phyloP scores from a whole-genome alignment of 2,797 vertebrate species.

The Rhabdomys pumilio region DNA sequence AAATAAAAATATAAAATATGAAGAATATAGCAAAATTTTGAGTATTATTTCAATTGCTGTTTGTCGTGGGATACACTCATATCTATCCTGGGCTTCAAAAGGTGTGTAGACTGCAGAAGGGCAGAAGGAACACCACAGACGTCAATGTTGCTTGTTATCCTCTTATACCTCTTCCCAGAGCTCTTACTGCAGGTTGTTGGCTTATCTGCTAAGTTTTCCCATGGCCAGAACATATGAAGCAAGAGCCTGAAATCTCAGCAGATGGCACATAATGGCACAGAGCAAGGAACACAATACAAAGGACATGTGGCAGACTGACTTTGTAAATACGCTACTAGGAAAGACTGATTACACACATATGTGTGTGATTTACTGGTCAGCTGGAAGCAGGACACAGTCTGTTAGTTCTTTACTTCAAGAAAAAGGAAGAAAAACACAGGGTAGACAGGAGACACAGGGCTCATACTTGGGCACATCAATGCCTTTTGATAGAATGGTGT shows the following conservation, averaged over 20 bases:
- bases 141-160: neutral
- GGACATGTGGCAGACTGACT: constrained; percentile 53
- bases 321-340: constrained; percentile 9
- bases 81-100: neutral
- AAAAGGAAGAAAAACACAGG: neutral
- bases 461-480: neutral
- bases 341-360: constrained; percentile 70
- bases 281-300: neutral
- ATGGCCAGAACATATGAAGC: neutral
- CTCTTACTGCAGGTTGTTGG: neutral
- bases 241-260: neutral
- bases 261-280: constrained; percentile 26
- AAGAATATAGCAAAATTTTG: neutral
- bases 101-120: neutral
- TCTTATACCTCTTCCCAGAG: neutral
- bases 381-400: constrained; percentile 27
- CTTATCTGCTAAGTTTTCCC: neutral
- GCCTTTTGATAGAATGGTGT: no score
- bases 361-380: constrained; percentile 66
- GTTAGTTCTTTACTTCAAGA: neutral
- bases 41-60: neutral
- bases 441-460: neutral
- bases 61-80: neutral
- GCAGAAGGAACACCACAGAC: neutral
- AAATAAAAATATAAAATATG: neutral